Evolutionary conservation across 2,797 vertebrate species (phyloP), one percentile per base, ranked within the genome.

Genomic region (Falco cherrug): DNA sequence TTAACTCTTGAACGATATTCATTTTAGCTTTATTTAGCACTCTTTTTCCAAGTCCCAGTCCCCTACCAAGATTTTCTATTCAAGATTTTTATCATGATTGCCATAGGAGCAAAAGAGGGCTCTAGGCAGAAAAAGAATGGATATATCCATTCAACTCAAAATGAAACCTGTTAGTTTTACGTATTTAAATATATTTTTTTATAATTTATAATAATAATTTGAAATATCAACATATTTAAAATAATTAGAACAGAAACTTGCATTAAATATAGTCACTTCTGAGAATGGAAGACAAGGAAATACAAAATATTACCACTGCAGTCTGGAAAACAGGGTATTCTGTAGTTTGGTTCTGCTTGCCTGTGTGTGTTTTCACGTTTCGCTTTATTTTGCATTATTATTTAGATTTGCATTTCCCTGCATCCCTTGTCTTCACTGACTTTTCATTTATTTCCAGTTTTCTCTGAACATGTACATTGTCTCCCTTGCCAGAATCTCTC

Each of bases 361-460:
- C 19, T 88, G 9, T 57, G 7, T 71, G n/a, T 45, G 9, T 35
- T 95, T 82, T 48, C 21, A 45, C 26, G 6, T 24, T 91, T 91
- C 13, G 0, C 9, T 86, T 78, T 89, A 63, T 71, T 91, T 84
- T 91, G 24, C 15, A 3, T 67, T 79, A 47, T 89, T 87, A 75
- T 26, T 70, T 83, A 87, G 41, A 61, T 92, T 56, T 64, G 6
- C 48, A 69, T 79, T 94, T 90, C n/a, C 57, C 53, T 70, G 54
- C 17, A 50, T 57, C 45, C 31, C 19, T 77, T 6, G 6, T 54
- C 26, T 85, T 87, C 51, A 33, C 37, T 28, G 47, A 59, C n/a
- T 90, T 93, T 60, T 68, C 31, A 35, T 88, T 94, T 92, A 79
- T 87, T 92, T 95, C 45, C 31, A 69, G 25, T 22, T 81, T 31